Conservation (phyloP, 2,888 invertebrate genomes). For the Neocrepidodera transversa region DNA sequence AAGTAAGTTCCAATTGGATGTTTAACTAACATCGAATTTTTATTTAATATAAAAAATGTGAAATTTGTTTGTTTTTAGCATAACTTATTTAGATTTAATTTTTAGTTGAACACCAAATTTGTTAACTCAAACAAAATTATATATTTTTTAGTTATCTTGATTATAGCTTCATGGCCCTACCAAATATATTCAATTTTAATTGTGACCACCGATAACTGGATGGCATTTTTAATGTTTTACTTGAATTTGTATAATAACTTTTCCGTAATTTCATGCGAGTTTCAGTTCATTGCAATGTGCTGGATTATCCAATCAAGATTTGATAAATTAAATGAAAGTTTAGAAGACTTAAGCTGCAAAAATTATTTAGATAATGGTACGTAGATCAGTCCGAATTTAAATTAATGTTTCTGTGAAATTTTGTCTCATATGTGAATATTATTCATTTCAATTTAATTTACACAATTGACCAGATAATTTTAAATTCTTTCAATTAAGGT, state of each 20-base stretch:
- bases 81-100: too few species aligned
- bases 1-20: slow-evolving; percentile 22
- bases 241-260: slow-evolving; percentile 41
- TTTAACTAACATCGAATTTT: too few species aligned
- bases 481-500: too few species aligned
- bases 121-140: neutral
- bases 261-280: slow-evolving; percentile 38
- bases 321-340: slow-evolving; percentile 20
- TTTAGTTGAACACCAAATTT: too few species aligned
- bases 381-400: neutral
- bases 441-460: too few species aligned
- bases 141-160: slow-evolving; percentile 26
- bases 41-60: too few species aligned
- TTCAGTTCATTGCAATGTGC: slow-evolving; percentile 36
- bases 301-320: slow-evolving; percentile 35
- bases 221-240: slow-evolving; percentile 35
- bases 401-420: neutral
- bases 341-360: slow-evolving; percentile 25
- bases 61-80: too few species aligned
- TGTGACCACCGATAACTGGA: slow-evolving; percentile 33
- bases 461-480: too few species aligned
- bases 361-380: slow-evolving; percentile 24
- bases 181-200: slow-evolving; percentile 38
- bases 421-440: too few species aligned
- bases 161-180: slow-evolving; percentile 38